Base-by-base conservation (phyloP, 2,797 vertebrate genomes). In the Hafferia zeledoni region DNA sequence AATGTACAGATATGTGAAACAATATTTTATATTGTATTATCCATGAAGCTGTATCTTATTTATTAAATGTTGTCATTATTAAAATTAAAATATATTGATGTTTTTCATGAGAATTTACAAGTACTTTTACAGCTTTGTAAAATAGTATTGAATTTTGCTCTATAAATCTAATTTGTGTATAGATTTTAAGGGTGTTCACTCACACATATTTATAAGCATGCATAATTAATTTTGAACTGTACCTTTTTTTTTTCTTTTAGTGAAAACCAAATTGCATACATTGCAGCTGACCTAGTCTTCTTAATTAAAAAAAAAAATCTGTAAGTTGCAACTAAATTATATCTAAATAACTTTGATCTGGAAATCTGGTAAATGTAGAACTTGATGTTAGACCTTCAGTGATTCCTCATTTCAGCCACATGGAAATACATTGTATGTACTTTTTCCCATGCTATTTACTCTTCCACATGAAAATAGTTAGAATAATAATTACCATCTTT, bases 141-240 rank as follows among this genome's bases (percentile, higher is more conserved):
- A 97, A 97, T 49, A 95, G 86, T 97, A 98, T 97, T 97, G 97
- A 98, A 97, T 97, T 97, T 88, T 96, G 96, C 95, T 97, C 95
- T 96, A 95, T 97, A 97, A 97, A 98, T 97, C 89, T 97, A 95
- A 97, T 97, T 86, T 81, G 86, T 91, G n/a, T 95, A 97, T 96
- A 96, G 97, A 98, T 97, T 97, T 97, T 97, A 96, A 97, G 95
- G 43, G 74, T 94, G 91, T 75, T 80, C 71, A 61, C 60, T 60
- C 77, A 87, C 61, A 82, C 46, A 31, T 89, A 72, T 67, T 81
- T 86, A 75, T 52, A 87, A 83, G 44, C 41, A 72, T 75, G 30
- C 47, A 87, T 91, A 95, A 97, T 96, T 98, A 97, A 97, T 97
- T 97, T 96, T 77, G 5, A 95, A 81, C 44, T n/a, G 9, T 28